Evolutionary conservation across 92 coral and sea anemone genomes (phyloP), one percentile per base, ranked within the genome.

Genomic region (Porites cylindrica): DNA sequence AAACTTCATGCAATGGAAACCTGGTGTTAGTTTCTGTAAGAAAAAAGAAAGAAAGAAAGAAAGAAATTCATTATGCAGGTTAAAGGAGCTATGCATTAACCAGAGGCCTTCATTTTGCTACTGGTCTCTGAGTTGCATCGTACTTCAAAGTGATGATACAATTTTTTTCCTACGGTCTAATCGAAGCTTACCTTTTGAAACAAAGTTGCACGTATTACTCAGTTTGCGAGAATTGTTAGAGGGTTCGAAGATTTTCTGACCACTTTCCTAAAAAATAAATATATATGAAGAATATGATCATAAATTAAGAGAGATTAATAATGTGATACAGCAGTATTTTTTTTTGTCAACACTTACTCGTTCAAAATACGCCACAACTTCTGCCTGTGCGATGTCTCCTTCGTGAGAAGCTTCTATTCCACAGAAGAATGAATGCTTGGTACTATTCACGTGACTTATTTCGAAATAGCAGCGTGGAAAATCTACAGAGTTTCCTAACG

Each of bases 391-490:
- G 6, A 12, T 18, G 66, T 81, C 85, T 16, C 56, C 11, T 68
- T 70, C 85, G 16, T 81, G 85, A 6, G 85, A 81, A 18, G 77
- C 77, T 29, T 75, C 69, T 53, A 69, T 81, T 54, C 29, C 76
- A 69, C 68, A 81, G 76, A 81, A 81, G 60, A 81, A 81, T n/a
- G 85, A 53, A 16, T 69, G 77, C 56, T 81, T 81, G 6, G 85
- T 10, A 53, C 24, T 81, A 66, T 68, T 24, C 21, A 68, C 77
- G 56, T 81, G 85, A 10, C 14, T 70, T 76, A 81, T 68, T 12
- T 51, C 29, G 7, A 81, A 67, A 68, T 68, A 53, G 85, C 85
- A 81, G 23, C 76, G 13, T 14, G 85, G 58, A 67, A 81, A 81
- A 16, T 70, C 85, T 29, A 18, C 69, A 1, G 85, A 52, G 66